Evolutionary conservation across 2,797 vertebrate genomes (phyloP).

Genomic region (Euthynnus affinis): DNA sequence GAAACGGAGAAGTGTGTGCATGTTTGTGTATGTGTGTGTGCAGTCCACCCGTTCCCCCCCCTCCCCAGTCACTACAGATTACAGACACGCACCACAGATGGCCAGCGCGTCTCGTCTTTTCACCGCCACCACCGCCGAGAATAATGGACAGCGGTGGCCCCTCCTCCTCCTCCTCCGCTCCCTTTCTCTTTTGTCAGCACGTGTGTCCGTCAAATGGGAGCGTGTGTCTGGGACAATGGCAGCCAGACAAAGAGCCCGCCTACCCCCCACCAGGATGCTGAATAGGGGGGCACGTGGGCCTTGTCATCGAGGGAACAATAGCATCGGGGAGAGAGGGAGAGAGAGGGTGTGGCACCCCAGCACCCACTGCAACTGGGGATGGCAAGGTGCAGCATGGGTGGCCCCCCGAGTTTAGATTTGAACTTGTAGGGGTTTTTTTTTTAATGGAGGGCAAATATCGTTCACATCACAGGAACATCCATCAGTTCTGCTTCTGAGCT

Average conservation of each 20-base stretch:
- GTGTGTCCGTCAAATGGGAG: slow-evolving; percentile 86
- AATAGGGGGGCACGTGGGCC: slow-evolving; percentile 86
- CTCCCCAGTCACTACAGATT: slow-evolving; percentile 73
- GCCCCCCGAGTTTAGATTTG: slow-evolving; percentile 52
- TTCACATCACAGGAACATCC: neutral
- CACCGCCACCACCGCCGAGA: slow-evolving; percentile 73
- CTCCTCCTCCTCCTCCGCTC: slow-evolving; percentile 62
- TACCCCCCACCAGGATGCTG: slow-evolving; percentile 76
- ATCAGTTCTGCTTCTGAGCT: neutral
- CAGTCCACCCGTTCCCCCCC: neutral
- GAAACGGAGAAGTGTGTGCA: slow-evolving; percentile 60
- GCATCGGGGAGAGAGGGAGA: slow-evolving; percentile 42
- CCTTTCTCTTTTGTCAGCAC: slow-evolving; percentile 83
- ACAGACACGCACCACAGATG: slow-evolving; percentile 88
- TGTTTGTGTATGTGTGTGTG: slow-evolving; percentile 21
- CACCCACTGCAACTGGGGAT: slow-evolving; percentile 33
- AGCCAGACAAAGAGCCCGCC: slow-evolving; percentile 80
- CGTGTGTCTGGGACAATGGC: slow-evolving; percentile 87
- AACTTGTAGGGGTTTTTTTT: slow-evolving; percentile 40
- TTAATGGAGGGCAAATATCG: slow-evolving; percentile 1
- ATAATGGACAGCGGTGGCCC: slow-evolving; percentile 86
- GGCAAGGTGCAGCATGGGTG: slow-evolving; percentile 68
- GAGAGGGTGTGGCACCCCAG: slow-evolving; percentile 69
- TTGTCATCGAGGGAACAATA: slow-evolving; percentile 85
- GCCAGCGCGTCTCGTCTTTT: slow-evolving; percentile 85